Evolutionary conservation across 2,113 vertebrate genomes (phyloP).

Genomic region (Callipepla californica): DNA sequence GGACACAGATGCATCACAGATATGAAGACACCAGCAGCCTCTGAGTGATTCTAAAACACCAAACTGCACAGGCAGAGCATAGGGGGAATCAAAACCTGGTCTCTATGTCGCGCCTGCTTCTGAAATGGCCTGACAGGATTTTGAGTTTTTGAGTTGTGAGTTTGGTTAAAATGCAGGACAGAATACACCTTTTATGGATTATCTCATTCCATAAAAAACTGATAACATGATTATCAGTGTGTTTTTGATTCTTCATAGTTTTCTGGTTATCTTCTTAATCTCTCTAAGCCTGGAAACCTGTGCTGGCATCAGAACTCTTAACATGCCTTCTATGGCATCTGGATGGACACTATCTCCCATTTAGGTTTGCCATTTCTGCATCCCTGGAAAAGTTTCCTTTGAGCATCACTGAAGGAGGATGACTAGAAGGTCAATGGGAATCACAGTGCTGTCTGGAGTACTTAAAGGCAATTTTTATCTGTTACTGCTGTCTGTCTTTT

Average conservation of each 20-base stretch:
- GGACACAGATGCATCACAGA: rapidly evolving
- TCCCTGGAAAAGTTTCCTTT: not conserved
- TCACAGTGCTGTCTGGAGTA: not conserved
- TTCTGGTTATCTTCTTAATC: not conserved
- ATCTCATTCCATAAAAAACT: not conserved
- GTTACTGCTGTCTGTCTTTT: not conserved
- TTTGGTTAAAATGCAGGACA: not conserved
- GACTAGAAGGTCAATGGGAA: not conserved
- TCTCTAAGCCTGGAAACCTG: not conserved
- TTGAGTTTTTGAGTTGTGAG: not conserved
- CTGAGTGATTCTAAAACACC: not conserved
- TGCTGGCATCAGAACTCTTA: not conserved
- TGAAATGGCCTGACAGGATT: not conserved
- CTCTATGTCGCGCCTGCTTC: not conserved
- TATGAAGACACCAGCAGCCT: rapidly evolving
- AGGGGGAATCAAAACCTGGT: not conserved
- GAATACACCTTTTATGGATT: rapidly evolving
- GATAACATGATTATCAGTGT: not conserved
- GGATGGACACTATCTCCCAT: not conserved
- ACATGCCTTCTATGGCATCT: not conserved
- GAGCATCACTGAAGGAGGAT: not conserved
- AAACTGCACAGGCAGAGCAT: not conserved
- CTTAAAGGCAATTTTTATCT: not conserved
- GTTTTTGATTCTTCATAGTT: not conserved
- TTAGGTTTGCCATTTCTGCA: not conserved